Conservation (phyloP, 2,113 vertebrate genomes). For the Amphiprion percula region DNA sequence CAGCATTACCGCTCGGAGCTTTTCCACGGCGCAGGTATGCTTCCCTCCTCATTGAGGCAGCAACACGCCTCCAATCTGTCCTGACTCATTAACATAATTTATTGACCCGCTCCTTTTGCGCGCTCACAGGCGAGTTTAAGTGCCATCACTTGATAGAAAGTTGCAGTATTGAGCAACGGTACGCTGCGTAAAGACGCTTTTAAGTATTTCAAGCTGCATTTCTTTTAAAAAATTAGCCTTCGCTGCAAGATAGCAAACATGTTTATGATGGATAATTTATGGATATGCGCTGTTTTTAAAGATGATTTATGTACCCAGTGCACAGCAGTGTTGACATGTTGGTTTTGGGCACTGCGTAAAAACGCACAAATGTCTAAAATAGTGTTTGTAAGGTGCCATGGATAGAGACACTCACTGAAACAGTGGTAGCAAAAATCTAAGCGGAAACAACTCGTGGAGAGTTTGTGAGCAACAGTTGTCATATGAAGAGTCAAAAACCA, state of each 20-base stretch:
- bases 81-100: slow-evolving; percentile 72
- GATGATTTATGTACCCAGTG: background rate
- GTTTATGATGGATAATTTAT: background rate
- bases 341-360: slow-evolving; percentile 46
- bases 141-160: slow-evolving; percentile 6
- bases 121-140: background rate
- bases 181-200: slow-evolving; percentile 43
- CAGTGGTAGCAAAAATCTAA: background rate
- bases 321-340: background rate
- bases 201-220: background rate
- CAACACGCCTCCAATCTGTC: slow-evolving; percentile 77
- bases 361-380: background rate
- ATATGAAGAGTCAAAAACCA: slow-evolving; percentile 25
- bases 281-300: background rate
- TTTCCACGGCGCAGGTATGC: slow-evolving; percentile 51
- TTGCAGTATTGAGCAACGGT: background rate
- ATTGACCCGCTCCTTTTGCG: slow-evolving; percentile 40
- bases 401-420: too few species aligned
- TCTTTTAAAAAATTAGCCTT: background rate
- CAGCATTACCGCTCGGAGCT: slow-evolving; percentile 49
- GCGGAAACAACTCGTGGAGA: background rate
- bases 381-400: background rate
- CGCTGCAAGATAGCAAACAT: background rate
- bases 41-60: slow-evolving; percentile 57
- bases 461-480: background rate